These are phyloP conservation scores for Diarsia brunnea DNA, from an alignment of 2,888 invertebrate genomes.

Conservation along the genomic window DNA sequence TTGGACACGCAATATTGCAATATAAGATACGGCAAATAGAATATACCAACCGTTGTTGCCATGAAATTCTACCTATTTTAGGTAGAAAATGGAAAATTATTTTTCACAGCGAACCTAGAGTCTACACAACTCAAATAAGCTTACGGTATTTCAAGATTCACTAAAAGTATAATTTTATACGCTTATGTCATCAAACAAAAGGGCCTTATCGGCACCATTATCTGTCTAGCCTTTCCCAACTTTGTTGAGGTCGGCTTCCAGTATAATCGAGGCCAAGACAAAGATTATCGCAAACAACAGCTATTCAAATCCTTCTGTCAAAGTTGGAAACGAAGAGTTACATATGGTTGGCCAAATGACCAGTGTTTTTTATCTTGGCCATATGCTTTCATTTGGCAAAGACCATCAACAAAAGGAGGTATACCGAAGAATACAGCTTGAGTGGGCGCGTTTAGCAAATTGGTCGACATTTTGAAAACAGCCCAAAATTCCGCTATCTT, in stretches of 20 bases:
- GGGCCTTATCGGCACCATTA: not conserved
- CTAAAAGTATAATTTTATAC: not conserved
- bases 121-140: not conserved
- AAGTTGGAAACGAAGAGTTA: not conserved
- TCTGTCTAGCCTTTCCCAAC: not conserved
- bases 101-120: not conserved
- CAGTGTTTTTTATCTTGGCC: not conserved
- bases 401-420: not conserved
- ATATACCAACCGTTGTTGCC: not conserved
- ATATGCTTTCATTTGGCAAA: not conserved
- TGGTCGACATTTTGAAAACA: not conserved
- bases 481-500: not conserved
- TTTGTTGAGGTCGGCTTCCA: not conserved
- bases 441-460: not conserved
- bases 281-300: not conserved
- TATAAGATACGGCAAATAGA: conserved; percentile 28
- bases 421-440: not conserved
- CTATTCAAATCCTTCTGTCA: not conserved
- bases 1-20: conserved; percentile 33
- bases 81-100: conserved; percentile 22
- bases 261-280: not conserved
- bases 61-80: conserved; percentile 17
- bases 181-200: not conserved
- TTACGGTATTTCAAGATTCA: not conserved
- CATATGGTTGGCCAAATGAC: not conserved